A percentile compares a stretch with the other conserved stretches of the same genome.
phyloP scores from a whole-genome alignment of 2,113 vertebrate genomes.

The Perccottus glenii region DNA sequence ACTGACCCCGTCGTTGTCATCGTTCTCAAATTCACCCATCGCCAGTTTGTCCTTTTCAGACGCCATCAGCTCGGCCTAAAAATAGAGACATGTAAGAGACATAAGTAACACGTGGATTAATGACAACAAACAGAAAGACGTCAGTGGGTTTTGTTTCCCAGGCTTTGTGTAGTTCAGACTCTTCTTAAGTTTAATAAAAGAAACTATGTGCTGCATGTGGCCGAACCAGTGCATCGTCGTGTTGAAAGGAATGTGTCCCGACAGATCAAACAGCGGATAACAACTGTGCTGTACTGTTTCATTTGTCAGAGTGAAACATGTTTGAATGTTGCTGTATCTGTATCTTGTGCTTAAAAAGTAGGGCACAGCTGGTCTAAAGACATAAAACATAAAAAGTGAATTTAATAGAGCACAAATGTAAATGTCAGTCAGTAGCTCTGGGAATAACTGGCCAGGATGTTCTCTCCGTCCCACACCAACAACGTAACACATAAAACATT shows the following conservation, averaged over 20 bases:
- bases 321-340: too few species aligned
- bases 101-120: background rate
- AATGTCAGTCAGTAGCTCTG: too few species aligned
- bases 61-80: conserved; percentile 73
- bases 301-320: too few species aligned
- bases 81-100: background rate
- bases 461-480: too few species aligned
- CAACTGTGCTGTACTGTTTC: too few species aligned
- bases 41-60: conserved; percentile 66
- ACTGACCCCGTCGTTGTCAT: conserved; percentile 63
- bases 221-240: conserved; percentile 24
- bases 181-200: background rate
- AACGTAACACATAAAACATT: too few species aligned
- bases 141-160: background rate
- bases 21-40: conserved; percentile 19
- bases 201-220: conserved; percentile 5
- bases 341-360: too few species aligned
- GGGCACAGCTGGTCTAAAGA: too few species aligned
- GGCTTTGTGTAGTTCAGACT: background rate
- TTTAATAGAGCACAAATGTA: too few species aligned
- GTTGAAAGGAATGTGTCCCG: conserved; percentile 11
- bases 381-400: too few species aligned
- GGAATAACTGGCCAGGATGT: too few species aligned
- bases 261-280: too few species aligned
- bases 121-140: background rate